A percentile compares a stretch with the other conserved stretches of the same genome.
phyloP scores from a whole-genome alignment of 2,113 vertebrate genomes.

The Ctenomys sociabilis region DNA sequence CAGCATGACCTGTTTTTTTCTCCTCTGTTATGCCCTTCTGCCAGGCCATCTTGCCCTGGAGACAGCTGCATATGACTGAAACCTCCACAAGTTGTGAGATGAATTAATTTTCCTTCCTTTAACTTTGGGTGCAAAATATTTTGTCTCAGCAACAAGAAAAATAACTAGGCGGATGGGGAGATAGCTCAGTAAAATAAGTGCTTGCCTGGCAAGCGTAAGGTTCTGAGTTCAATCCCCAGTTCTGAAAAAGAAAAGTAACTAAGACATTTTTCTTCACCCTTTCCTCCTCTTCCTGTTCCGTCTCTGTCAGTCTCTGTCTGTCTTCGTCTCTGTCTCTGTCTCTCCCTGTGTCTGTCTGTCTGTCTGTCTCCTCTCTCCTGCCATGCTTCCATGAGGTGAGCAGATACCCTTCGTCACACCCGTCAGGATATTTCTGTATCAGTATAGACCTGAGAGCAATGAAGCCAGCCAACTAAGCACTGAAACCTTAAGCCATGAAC shows the following conservation, averaged over 20 bases:
- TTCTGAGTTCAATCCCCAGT: too few species aligned
- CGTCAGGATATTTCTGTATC: not conserved
- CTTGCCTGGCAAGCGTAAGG: too few species aligned
- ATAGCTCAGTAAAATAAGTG: too few species aligned
- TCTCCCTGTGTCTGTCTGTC: not conserved
- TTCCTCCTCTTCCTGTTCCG: not conserved
- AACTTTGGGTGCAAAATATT: not conserved
- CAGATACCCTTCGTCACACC: not conserved
- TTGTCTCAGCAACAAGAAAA: not conserved
- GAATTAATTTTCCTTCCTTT: not conserved
- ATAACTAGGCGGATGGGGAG: too few species aligned
- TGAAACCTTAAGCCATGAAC: not conserved
- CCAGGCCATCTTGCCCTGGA: not conserved
- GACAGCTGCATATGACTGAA: not conserved
- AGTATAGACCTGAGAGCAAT: not conserved
- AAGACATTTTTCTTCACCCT: not conserved
- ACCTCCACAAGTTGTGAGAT: not conserved
- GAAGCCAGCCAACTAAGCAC: not conserved
- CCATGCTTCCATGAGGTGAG: not conserved
- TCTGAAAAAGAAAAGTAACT: not conserved
- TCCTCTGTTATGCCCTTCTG: not conserved
- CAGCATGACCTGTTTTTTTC: not conserved
- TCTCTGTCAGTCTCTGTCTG: too few species aligned
- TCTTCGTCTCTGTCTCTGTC: too few species aligned
- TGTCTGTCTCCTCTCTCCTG: not conserved